These are phyloP conservation scores for Brachionus calyciflorus DNA, from an alignment of 1,140 invertebrate species.

Conservation along the genomic window DNA sequence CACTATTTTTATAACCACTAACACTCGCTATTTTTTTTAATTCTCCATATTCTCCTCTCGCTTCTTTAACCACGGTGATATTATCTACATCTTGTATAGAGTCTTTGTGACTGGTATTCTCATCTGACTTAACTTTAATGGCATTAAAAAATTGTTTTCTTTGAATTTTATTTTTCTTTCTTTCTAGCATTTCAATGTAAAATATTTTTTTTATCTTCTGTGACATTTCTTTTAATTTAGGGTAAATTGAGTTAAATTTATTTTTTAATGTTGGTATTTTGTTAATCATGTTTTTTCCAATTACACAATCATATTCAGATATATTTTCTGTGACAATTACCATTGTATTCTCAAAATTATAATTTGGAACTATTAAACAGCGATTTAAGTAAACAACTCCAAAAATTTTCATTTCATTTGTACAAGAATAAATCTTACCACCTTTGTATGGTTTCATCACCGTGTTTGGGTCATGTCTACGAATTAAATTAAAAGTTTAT, in stretches of 20 bases:
- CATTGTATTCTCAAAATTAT: background rate
- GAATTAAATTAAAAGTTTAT: no score
- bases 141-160: no score
- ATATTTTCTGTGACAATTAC: background rate
- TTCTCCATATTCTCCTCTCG: no score
- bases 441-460: no score
- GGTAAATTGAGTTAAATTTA: background rate
- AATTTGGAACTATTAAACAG: slow-evolving; percentile 5
- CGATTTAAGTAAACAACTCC: background rate
- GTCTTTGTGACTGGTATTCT: no score
- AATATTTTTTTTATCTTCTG: background rate
- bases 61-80: no score
- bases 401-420: slow-evolving; percentile 3
- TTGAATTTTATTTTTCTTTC: background rate
- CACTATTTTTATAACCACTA: no score
- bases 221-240: background rate
- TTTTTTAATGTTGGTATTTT: background rate
- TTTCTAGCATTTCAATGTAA: background rate
- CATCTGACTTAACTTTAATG: no score
- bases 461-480: no score
- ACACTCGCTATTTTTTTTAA: no score
- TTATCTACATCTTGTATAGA: no score
- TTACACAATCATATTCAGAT: background rate
- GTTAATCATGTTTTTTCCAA: background rate
- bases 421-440: no score